phyloP scores from a whole-genome alignment of 1,140 invertebrate genomes.

The Hyposmocoma kahamanoa region DNA sequence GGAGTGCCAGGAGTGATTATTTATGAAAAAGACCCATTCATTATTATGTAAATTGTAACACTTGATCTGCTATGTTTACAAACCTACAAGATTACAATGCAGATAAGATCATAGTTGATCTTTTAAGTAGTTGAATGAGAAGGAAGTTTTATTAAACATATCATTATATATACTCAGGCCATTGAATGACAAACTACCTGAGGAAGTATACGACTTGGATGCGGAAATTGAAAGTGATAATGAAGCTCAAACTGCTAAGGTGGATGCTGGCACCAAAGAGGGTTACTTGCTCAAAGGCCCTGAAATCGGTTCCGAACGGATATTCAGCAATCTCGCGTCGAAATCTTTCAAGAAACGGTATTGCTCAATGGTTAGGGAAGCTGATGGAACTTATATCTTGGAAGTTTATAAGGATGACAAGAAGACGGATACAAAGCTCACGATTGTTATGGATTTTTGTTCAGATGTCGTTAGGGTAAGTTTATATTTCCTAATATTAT shows the following conservation, averaged over 20 bases:
- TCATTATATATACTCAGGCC: too few species aligned
- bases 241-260: conserved; percentile 79
- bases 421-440: conserved; percentile 90
- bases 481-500: too few species aligned
- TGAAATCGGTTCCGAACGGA: conserved; percentile 86
- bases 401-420: conserved; percentile 95
- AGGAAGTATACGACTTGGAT: conserved; percentile 92
- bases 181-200: conserved; percentile 77
- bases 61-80: too few species aligned
- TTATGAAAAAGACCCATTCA: too few species aligned
- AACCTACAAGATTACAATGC: too few species aligned
- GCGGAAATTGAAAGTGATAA: conserved; percentile 88
- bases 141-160: too few species aligned
- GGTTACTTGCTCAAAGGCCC: conserved; percentile 93
- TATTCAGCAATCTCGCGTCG: conserved; percentile 89
- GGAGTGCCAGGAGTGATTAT: too few species aligned
- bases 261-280: conserved; percentile 88
- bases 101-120: too few species aligned
- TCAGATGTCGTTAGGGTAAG: conserved; percentile 87
- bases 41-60: too few species aligned
- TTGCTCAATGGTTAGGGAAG: conserved; percentile 90
- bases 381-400: conserved; percentile 92
- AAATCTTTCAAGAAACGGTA: conserved; percentile 94
- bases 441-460: conserved; percentile 95
- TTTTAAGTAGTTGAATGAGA: too few species aligned